Evolutionary conservation across 2,888 invertebrate genomes (phyloP), one percentile per base, ranked within the genome.

Genomic region (Loripinus fragilis): DNA sequence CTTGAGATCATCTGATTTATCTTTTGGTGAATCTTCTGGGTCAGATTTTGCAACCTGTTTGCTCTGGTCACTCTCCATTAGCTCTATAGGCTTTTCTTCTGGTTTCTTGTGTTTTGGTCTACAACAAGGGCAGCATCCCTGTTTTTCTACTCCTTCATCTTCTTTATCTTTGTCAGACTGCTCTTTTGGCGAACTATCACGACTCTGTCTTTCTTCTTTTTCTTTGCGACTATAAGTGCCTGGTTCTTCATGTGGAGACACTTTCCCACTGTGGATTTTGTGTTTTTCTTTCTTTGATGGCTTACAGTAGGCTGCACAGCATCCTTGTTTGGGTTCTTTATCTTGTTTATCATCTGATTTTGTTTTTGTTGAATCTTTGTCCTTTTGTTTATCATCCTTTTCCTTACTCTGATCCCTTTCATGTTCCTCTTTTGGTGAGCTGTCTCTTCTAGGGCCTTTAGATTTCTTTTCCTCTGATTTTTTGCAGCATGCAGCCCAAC

Each of bases 301-400:
- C 17, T 23, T 15, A 42, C 38, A 64, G n/a, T 42, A 71, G 25
- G 60, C 38, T 1, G 60, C 60, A 30, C 71, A 71, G 41, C 71
- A 64, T 2, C 52, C 52, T 8, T n/a, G 20, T 8, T n/a, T 8
- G 23, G 23, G 8, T 25, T 52, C 52, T 25, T 52, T 25, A 25
- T 52, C 52, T 8, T 23, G 25, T n/a, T n/a, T n/a, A 52, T 52
- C 52, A 25, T 52, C 52, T 8, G 52, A 52, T n/a, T n/a, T n/a
- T n/a, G n/a, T n/a, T n/a, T n/a, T n/a, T n/a, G n/a, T n/a, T n/a
- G 15, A 12, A 15, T 8, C n/a, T n/a, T n/a, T n/a, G n/a, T n/a
- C n/a, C n/a, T 7, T 12, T 50, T n/a, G n/a, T n/a, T n/a, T n/a
- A n/a, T n/a, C n/a, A n/a, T n/a, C n/a, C 12, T 38, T 12, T 5